A percentile compares a stretch with the other conserved stretches of the same genome.
These are phyloP conservation scores for Siniperca scherzeri DNA, from an alignment of 2,797 vertebrate species.

Conservation along the genomic window DNA sequence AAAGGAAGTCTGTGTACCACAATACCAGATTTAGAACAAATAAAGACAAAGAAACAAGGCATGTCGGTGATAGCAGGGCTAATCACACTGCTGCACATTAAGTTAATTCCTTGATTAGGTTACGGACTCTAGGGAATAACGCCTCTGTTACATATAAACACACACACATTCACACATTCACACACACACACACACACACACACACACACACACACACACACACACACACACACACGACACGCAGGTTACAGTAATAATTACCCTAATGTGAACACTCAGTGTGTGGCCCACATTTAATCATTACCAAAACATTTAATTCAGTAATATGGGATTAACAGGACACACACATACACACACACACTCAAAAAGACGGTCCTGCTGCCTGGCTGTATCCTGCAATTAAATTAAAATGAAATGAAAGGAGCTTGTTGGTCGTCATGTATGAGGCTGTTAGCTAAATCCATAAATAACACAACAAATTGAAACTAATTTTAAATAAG, in stretches of 20 bases:
- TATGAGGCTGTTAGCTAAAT: slow-evolving; percentile 11
- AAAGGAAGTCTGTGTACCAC: slow-evolving; percentile 44
- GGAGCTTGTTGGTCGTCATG: slow-evolving; percentile 24
- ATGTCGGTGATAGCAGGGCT: slow-evolving; percentile 8
- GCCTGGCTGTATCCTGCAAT: slow-evolving; percentile 20
- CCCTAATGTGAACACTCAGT: slow-evolving; percentile 65
- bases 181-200: slow-evolving; percentile 32
- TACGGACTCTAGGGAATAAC: slow-evolving; percentile 59
- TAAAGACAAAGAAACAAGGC: slow-evolving; percentile 37
- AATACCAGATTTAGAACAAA: not conserved
- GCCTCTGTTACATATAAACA: slow-evolving; percentile 6
- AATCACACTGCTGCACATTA: slow-evolving; percentile 41
- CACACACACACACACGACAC: slow-evolving; percentile 23
- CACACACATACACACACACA: slow-evolving; percentile 16
- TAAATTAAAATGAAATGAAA: slow-evolving; percentile 50
- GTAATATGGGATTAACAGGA: slow-evolving; percentile 51
- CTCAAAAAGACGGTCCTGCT: not conserved
- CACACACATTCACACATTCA: slow-evolving; percentile 22
- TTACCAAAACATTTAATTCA: slow-evolving; percentile 75
- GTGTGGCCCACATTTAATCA: slow-evolving; percentile 72
- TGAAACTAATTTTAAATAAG: slow-evolving; percentile 1
- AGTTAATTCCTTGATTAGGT: slow-evolving; percentile 74
- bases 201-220: slow-evolving; percentile 32
- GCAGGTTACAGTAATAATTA: slow-evolving; percentile 71
- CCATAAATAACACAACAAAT: slow-evolving; percentile 38